Base-by-base conservation (phyloP, 2,888 invertebrate genomes). In the Zaprionus bogoriensis region DNA sequence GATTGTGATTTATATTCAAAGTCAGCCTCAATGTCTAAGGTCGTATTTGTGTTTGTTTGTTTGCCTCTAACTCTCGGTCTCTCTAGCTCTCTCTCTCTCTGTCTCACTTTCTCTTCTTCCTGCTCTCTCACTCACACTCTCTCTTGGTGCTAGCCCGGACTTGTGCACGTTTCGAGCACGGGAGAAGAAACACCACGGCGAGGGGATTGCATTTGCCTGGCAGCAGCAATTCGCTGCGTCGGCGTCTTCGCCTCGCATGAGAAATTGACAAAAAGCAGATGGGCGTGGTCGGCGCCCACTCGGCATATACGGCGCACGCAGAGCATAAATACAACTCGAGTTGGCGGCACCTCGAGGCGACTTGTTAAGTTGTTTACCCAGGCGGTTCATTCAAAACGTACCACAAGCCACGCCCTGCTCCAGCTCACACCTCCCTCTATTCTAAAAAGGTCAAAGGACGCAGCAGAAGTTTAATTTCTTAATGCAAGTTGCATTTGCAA, bases 281-380 rank as follows among this genome's bases (percentile, higher is more conserved):
- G 75, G 71, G 62, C 69, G 67, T 66, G 60, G 42, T 48, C 32
- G 47, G 9, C 67, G 54, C 58, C 68, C 57, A 53, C 69, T 23
- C 22, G n/a, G n/a, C 38, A 19, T 2, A 9, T 2, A 30, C 10
- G 30, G 12, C n/a, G 51, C 39, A 67, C 61, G 59, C 32, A 68
- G 70, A 68, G 62, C 85, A 81, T 85, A 85, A 85, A 81, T 85
- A 82, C 67, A 64, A 62, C 67, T 75, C 51, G 59, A 67, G 59
- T 57, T 47, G 36, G 57, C 54, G 61, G 60, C 82, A 74, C 70
- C 73, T 74, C 64, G 57, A 48, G 74, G 67, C 75, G 58, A 68
- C 79, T 79, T 82, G 85, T 68, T 76, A 85, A 85, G 79, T 81
- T 78, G 82, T 75, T 80, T 79, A 70, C 63, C 57, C 64, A 67